Evolutionary conservation across 2,888 invertebrate species (phyloP).

Genomic region (Melitaea athalia): DNA sequence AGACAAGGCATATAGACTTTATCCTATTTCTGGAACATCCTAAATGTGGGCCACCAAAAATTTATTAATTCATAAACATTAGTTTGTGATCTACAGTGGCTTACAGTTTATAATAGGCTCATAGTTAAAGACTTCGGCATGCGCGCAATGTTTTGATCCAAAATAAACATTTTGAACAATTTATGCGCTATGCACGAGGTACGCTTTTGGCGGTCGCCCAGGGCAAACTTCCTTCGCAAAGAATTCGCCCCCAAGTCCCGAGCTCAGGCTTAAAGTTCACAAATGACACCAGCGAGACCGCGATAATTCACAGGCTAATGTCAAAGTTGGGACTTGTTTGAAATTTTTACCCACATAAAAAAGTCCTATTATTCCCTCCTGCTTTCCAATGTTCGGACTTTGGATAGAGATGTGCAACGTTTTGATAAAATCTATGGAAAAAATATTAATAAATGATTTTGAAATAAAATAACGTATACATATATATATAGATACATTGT

Average conservation of each 20-base stretch:
- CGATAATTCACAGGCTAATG: conserved; percentile 78
- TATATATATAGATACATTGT: too few relatives aligned
- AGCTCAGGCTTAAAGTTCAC: conserved; percentile 68
- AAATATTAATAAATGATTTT: not conserved
- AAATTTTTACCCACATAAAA: conserved; percentile 70
- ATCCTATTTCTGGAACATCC: not conserved
- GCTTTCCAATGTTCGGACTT: conserved; percentile 53
- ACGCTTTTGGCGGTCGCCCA: conserved; percentile 53
- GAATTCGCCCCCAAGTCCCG: conserved; percentile 58
- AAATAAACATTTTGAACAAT: conserved; percentile 52
- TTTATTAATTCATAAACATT: conserved; percentile 10
- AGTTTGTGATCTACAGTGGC: conserved; percentile 15
- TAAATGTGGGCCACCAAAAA: not conserved
- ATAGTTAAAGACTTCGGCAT: conserved; percentile 33
- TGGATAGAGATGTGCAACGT: conserved; percentile 49
- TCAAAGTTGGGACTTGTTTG: conserved; percentile 75
- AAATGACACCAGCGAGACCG: conserved; percentile 78
- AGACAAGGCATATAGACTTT: not conserved
- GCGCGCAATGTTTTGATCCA: conserved; percentile 35
- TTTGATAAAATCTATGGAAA: not conserved
- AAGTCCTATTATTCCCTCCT: conserved; percentile 63
- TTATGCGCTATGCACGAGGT: conserved; percentile 41
- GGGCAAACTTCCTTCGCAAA: conserved; percentile 47
- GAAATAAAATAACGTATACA: too few relatives aligned
- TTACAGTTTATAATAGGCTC: conserved; percentile 22